Conservation (phyloP, 1,140 invertebrate genomes). For the Penaeus vannamei region DNA sequence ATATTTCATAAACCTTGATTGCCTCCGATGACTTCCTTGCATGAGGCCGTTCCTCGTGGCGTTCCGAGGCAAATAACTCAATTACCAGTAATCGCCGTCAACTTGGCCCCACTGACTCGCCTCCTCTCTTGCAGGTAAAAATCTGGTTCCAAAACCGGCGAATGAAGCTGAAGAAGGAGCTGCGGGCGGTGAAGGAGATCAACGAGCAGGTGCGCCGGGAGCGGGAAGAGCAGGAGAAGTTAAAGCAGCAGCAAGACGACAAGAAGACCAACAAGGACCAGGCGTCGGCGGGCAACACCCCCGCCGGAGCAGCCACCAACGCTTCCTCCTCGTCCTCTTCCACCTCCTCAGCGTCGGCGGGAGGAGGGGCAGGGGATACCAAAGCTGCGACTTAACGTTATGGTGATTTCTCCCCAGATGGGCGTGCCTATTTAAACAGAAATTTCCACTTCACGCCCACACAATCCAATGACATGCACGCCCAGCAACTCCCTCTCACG, state of each 20-base stretch:
- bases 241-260: slow-evolving; percentile 83
- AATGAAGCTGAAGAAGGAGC: slow-evolving; percentile 98
- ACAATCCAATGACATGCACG: slow-evolving; percentile 61
- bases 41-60: too few relatives aligned
- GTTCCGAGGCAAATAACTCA: not conserved
- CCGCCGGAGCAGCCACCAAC: slow-evolving; percentile 75
- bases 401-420: slow-evolving; percentile 56
- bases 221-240: slow-evolving; percentile 91
- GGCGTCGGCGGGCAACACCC: slow-evolving; percentile 73
- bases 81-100: not conserved
- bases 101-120: slow-evolving; percentile 1
- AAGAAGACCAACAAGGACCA: slow-evolving; percentile 76
- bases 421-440: slow-evolving; percentile 61
- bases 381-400: slow-evolving; percentile 69
- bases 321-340: slow-evolving; percentile 69
- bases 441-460: slow-evolving; percentile 58
- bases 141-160: slow-evolving; percentile 75
- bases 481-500: slow-evolving; percentile 63
- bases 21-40: too few relatives aligned
- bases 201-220: slow-evolving; percentile 93
- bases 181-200: slow-evolving; percentile 93
- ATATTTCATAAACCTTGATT: too few relatives aligned
- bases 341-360: slow-evolving; percentile 66
- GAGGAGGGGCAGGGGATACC: slow-evolving; percentile 68
- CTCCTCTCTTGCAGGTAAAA: slow-evolving; percentile 68